These are phyloP conservation scores for Heterocephalus glaber DNA, from an alignment of 2,113 vertebrate species.

Conservation along the genomic window DNA sequence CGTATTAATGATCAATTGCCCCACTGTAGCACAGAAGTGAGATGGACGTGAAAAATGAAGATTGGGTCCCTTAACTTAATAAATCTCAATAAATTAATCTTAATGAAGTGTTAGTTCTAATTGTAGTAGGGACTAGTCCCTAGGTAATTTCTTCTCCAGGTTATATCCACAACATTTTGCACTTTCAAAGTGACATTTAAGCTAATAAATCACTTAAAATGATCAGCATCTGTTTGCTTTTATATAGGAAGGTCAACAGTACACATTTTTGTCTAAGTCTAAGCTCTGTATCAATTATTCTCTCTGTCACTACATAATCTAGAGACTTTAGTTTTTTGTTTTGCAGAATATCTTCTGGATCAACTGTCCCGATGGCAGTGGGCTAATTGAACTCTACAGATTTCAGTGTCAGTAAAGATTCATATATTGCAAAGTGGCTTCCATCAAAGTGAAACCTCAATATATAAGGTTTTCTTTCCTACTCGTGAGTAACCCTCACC, in stretches of 20 bases:
- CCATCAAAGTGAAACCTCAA: background rate
- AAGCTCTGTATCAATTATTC: background rate
- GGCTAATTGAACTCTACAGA: background rate
- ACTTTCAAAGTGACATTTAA: background rate
- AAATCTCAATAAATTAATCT: background rate
- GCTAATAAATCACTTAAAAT: background rate
- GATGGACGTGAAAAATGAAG: background rate
- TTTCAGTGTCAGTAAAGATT: background rate
- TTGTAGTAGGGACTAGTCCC: background rate
- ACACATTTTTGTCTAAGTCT: background rate
- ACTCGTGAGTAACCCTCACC: slow-evolving; percentile 67
- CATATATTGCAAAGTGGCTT: background rate
- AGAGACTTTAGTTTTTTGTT: background rate
- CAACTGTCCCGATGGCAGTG: background rate
- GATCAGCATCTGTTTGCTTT: background rate
- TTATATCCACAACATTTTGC: background rate
- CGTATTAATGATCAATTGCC: background rate
- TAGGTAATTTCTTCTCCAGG: background rate
- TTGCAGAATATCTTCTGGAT: background rate
- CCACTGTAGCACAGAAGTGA: background rate
- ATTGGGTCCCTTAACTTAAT: background rate
- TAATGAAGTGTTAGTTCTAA: background rate
- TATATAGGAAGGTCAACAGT: background rate
- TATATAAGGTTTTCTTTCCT: background rate
- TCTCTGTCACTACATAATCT: background rate